Conservation (phyloP, 2,113 vertebrate genomes). For the Brachionichthys hirsutus region DNA sequence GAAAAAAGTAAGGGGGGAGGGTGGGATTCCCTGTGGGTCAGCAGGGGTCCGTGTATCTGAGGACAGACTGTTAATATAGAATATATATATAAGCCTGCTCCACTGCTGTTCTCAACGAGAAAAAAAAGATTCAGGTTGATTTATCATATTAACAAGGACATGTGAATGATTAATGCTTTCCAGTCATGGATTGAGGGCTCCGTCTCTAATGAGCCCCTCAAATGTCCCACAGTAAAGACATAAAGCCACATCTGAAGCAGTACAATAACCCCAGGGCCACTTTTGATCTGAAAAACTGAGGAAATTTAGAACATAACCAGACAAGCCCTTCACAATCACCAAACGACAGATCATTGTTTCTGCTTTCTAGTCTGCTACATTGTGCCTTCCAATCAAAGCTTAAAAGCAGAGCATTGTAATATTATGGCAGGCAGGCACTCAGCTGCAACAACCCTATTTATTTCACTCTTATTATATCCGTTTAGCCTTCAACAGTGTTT, state of each 20-base stretch:
- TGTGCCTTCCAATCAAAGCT: constrained; percentile 27
- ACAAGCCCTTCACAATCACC: constrained; percentile 42
- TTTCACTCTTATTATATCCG: constrained; percentile 56
- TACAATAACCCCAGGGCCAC: constrained; percentile 3
- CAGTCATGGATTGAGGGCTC: constrained; percentile 47
- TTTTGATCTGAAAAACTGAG: constrained; percentile 48
- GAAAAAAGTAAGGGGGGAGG: constrained; percentile 9
- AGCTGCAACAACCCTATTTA: constrained; percentile 39
- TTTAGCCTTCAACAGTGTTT: constrained; percentile 29
- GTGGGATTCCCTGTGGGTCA: constrained; percentile 46
- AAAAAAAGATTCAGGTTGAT: constrained; percentile 42
- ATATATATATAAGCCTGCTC: constrained; percentile 37
- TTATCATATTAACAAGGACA: constrained; percentile 65
- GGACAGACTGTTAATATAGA: constrained; percentile 63
- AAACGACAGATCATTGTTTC: not conserved
- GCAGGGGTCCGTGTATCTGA: constrained; percentile 50
- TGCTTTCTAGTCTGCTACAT: constrained; percentile 11
- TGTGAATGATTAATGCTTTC: constrained; percentile 63
- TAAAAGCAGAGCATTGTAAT: constrained; percentile 38
- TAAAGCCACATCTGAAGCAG: constrained; percentile 29
- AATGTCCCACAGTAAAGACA: constrained; percentile 34
- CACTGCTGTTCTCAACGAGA: constrained; percentile 43
- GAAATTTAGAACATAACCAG: constrained; percentile 20
- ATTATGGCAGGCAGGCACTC: constrained; percentile 10
- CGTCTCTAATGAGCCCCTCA: constrained; percentile 40